Percentiles rank a stretch among this genome's conserved stretches.
These are phyloP conservation scores for Chalcosyrphus nemorum DNA, from an alignment of 2,888 invertebrate genomes.

Conservation along the genomic window DNA sequence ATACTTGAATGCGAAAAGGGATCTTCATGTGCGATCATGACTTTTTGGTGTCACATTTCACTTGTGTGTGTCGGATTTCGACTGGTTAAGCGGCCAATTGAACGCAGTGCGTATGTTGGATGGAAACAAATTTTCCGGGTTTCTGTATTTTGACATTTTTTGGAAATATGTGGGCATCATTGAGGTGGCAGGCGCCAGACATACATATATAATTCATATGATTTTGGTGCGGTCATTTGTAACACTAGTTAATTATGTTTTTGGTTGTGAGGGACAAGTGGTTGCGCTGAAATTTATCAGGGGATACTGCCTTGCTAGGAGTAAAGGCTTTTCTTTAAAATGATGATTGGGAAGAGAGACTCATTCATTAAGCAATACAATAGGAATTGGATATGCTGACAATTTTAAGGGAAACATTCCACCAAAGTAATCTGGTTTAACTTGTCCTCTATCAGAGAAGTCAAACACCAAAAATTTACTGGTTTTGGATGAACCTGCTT, in stretches of 20 bases:
- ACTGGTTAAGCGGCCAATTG: conserved; percentile 47
- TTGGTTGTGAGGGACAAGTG: conserved; percentile 17
- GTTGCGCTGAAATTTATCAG: not conserved
- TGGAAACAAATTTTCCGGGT: conserved; percentile 15
- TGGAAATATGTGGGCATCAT: conserved; percentile 14
- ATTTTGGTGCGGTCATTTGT: conserved; percentile 41
- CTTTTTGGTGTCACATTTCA: conserved; percentile 54
- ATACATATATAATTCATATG: conserved; percentile 30
- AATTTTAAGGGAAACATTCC: no score
- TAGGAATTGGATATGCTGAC: no score
- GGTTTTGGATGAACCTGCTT: no score
- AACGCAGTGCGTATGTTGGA: conserved; percentile 29
- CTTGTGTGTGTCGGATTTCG: conserved; percentile 56
- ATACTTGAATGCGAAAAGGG: conserved; percentile 27
- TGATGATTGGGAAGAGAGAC: no score
- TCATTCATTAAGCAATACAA: no score
- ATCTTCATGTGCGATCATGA: conserved; percentile 57
- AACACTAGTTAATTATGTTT: conserved; percentile 32
- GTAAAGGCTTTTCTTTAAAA: no score
- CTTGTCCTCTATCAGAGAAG: no score
- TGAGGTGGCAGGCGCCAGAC: conserved; percentile 42
- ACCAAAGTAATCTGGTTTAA: no score
- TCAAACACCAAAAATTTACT: no score
- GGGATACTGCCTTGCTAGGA: not conserved
- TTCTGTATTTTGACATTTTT: conserved; percentile 61